Evolutionary conservation across 2,888 invertebrate species (phyloP), one percentile per base, ranked within the genome.

Genomic region (Branchellion lobata): DNA sequence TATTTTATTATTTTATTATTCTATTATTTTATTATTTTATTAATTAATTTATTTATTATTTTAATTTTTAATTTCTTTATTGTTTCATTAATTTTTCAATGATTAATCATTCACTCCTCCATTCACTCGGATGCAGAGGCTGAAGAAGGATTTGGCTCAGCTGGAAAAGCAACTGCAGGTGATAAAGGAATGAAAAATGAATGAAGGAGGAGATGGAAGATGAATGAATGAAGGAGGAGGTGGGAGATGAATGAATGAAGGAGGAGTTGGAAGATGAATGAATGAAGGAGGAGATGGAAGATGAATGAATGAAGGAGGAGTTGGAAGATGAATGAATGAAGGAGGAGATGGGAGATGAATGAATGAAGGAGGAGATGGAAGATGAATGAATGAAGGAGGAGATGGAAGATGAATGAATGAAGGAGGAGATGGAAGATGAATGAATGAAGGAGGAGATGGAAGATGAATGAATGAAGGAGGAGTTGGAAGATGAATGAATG

Each of bases 391-490:
- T 97, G 81, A 87, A 95, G 79, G 91, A 92, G 82, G 92, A 92
- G 81, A n/a, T n/a, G 89, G 95, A 84, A 93, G 92, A 0, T 92
- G 93, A 84, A 90, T 94, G 47, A 92, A 14, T 40, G 40, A 40
- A 14, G 40, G 5, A 8, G 8, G 40, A 40, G 40, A n/a, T n/a
- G 40, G 14, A 40, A 14, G 40, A 94, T 85, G 94, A 94, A 87
- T 93, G 94, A 84, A 89, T 97, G 76, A 97, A 98, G 86, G 93
- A 94, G 81, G 98, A 98, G 89, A 95, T 95, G 78, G 89, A 98
- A 83, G 92, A 93, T 81, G 92, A 97, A 84, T 94, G 97, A 83
- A 96, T 97, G 81, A 87, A 95, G 79, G 91, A 92, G 82, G 92
- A 92, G 81, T 91, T 93, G 83, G 89, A 95, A 84, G 93, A 92